Evolutionary conservation across 2,797 vertebrate species (phyloP), one percentile per base, ranked within the genome.

Genomic region (Sciurus vulgaris): DNA sequence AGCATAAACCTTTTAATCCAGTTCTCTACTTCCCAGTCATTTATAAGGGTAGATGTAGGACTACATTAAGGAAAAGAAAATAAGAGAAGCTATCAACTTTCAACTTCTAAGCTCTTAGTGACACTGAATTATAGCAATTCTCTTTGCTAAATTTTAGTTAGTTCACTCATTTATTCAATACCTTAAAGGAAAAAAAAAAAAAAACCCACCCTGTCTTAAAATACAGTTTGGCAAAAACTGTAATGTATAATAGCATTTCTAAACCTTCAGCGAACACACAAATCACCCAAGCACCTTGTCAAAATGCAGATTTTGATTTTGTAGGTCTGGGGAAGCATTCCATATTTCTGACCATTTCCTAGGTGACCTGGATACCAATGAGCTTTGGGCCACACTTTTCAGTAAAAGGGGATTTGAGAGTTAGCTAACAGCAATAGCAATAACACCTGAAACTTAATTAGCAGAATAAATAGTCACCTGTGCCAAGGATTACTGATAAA

Each of bases 401-500:
- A 89, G 56, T 93, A 85, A 85, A 26, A 51, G 47, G 38, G 26
- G 30, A 7, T 11, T 24, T 77, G 86, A 63, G 59, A 61, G 33
- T 70, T 88, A 83, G 41, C 73, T 95, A 86, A 59, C n/a, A 51
- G 24, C 88, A 73, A 59, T 54, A 92, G 47, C 79, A 94, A 30
- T 8, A 28, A 33, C 44, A 73, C 51, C 28, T 86, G 73, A 92
- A 59, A 22, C 87, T 96, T 78, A 76, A 63, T 88, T 87, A 90
- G 61, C 28, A 93, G 54, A 94, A 59, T 89, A 86, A 63, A 88
- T 87, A 86, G 61, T 85, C 82, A 76, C 0, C 56, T 79, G 11
- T 94, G 56, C 44, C 82, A 44, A 91, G 79, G 69, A 79, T 85
- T 86, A 61, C 67, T 95, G 82, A 95, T 78, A 86, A 93, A 84